Evolutionary conservation across 1,140 invertebrate species (phyloP).

Genomic region (Schlechtendalia chinensis): DNA sequence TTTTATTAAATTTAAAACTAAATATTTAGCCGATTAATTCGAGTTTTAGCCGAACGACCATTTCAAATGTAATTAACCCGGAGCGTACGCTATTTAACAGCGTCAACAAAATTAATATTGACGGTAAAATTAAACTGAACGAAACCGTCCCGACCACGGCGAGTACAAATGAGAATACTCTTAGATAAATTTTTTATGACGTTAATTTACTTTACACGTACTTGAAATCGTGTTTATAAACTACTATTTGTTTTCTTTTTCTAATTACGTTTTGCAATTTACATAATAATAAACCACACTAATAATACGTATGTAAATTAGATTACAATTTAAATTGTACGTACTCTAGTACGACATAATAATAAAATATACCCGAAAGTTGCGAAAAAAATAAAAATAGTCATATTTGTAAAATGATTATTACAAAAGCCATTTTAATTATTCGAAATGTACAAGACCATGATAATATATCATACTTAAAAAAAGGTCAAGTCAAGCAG

Average conservation of each 20-base stretch:
- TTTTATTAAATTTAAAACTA: not conserved
- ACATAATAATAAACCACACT: slow-evolving; percentile 8
- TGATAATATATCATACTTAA: not conserved
- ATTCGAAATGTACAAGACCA: not conserved
- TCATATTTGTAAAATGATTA: not conserved
- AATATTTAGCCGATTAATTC: not conserved
- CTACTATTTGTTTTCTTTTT: not conserved
- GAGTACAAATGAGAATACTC: not conserved
- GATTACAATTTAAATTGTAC: not conserved
- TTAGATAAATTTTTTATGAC: not conserved
- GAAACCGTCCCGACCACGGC: not conserved
- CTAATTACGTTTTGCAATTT: not conserved
- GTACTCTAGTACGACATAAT: too few relatives aligned
- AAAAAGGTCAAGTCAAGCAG: not conserved
- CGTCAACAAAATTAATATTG: not conserved
- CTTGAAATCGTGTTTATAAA: not conserved
- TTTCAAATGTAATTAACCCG: not conserved
- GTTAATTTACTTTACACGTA: not conserved
- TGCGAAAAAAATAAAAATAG: too few relatives aligned
- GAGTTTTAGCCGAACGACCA: not conserved
- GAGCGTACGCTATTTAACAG: not conserved
- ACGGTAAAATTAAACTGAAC: not conserved
- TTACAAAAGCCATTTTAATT: too few relatives aligned
- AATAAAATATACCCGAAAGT: not conserved
- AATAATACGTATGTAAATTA: slow-evolving; percentile 11